Evolutionary conservation across 2,113 vertebrate genomes (phyloP).

Genomic region (Mohoua ochrocephala): DNA sequence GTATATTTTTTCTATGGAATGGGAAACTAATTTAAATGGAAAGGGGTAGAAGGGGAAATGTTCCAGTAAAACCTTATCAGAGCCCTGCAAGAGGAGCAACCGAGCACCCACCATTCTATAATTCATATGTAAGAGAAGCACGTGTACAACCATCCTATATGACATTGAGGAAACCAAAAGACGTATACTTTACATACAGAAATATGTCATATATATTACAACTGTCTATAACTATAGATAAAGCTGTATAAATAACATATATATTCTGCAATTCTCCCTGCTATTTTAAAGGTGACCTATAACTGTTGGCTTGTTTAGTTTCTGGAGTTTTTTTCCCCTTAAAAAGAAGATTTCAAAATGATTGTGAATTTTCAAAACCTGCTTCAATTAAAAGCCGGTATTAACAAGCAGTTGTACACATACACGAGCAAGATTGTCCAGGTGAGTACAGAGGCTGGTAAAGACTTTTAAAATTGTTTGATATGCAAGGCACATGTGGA

Average conservation of each 20-base stretch:
- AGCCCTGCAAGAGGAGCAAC: background rate
- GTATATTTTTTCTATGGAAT: background rate
- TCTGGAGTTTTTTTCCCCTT: background rate
- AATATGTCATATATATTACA: background rate
- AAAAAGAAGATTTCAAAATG: background rate
- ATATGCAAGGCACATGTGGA: background rate
- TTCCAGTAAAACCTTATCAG: background rate
- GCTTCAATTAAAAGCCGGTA: background rate
- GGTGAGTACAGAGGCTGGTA: background rate
- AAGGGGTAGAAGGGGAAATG: background rate
- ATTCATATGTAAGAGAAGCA: background rate
- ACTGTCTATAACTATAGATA: background rate
- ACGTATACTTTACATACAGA: background rate
- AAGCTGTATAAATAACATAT: background rate
- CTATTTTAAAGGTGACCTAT: background rate
- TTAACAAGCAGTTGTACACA: background rate
- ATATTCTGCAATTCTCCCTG: background rate
- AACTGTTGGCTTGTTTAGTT: background rate
- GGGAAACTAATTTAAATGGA: background rate
- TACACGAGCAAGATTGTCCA: background rate
- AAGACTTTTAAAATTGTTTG: background rate
- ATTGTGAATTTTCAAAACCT: background rate
- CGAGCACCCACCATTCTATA: background rate
- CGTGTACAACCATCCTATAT: background rate
- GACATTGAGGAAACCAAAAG: background rate